Evolutionary conservation across 1,140 invertebrate species (phyloP), one percentile per base, ranked within the genome.

Genomic region (Sipha flava): DNA sequence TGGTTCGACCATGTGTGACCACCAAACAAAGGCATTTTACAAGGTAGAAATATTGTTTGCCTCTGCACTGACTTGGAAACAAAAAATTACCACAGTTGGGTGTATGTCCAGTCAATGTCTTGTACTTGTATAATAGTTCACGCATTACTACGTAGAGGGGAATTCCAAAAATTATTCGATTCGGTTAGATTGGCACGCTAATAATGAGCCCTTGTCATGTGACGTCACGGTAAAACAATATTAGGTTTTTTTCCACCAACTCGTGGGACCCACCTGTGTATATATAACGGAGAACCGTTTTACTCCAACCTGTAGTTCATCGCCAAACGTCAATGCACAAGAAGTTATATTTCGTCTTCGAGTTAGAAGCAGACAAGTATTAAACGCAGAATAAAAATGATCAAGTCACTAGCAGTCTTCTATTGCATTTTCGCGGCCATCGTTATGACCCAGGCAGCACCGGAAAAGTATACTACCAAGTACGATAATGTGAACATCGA

Each of bases 401-500:
- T 47, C 14, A 72, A 52, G 21, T 10, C 21, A 1, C 0, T 52
- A 14, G 29, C 45, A 23, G 18, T 57, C 18, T 66, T 43, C 14
- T n/a, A 18, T 49, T 72, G 47, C 47, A 7, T 73, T 18, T 21
- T 34, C 14, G 52, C 10, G 5, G 26, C 68, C 1, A 59, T 59
- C n/a, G 23, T 21, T 21, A 12, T 31, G n/a, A 52, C 66, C 23
- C 75, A 47, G 14, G 54, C 75, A 29, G 37, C 64, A 29, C 64
- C 62, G n/a, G 37, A 64, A n/a, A 81, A 81, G 43, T 93, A 93
- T 83, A 91, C 91, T 0, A 89, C 88, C 23, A 92, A 91, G 84
- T 93, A 89, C 82, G 92, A 93, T 83, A 90, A 90, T 81, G 86
- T 93, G 40, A 86, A 93, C 83, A 29, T 93, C 16, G 88, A 92